A percentile compares a stretch with the other conserved stretches of the same genome.
Conservation (phyloP, 2,113 vertebrate species). For the Passer montanus region DNA sequence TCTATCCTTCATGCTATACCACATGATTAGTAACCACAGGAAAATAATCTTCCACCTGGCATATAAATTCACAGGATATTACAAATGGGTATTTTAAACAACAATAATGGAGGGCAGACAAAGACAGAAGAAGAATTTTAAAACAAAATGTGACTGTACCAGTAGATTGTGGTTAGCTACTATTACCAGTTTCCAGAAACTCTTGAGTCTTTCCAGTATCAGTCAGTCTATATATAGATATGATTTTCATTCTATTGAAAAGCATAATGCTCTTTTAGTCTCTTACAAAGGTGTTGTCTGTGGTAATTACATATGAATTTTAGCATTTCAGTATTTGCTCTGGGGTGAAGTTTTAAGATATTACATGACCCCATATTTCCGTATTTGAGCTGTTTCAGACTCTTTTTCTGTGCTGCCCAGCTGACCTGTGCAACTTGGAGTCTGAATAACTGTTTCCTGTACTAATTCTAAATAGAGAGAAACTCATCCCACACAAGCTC, state of each 20-base stretch:
- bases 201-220: neutral
- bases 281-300: neutral
- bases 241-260: neutral
- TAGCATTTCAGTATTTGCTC: neutral
- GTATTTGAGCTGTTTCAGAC: neutral
- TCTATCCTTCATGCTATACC: neutral
- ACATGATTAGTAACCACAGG: neutral
- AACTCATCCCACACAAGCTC: neutral
- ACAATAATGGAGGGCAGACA: neutral
- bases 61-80: neutral
- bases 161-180: neutral
- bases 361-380: rapidly evolving
- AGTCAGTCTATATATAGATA: neutral
- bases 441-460: neutral
- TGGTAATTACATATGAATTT: neutral
- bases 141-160: neutral
- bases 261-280: neutral
- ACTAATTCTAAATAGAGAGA: neutral
- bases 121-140: neutral
- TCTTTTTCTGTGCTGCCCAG: neutral
- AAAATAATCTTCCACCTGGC: neutral
- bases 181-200: neutral
- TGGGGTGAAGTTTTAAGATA: neutral
- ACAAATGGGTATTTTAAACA: neutral
- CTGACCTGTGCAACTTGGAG: neutral